Percentiles rank a stretch among this genome's conserved stretches.
phyloP scores from a whole-genome alignment of 2,888 invertebrate genomes.

The Caenorhabditis parvicauda region DNA sequence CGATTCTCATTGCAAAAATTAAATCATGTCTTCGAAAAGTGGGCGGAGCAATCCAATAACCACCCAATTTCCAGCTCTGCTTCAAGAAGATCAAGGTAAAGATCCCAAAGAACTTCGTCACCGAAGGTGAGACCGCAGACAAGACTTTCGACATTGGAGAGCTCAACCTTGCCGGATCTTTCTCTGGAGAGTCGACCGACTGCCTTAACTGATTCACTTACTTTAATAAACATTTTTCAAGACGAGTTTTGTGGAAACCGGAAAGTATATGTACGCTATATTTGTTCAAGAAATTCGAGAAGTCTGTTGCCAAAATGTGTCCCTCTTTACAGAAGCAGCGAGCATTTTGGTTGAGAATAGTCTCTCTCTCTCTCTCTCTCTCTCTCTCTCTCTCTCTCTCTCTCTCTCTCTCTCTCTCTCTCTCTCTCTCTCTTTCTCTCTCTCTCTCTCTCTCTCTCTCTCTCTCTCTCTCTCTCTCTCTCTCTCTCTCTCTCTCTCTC shows the following conservation, averaged over 20 bases:
- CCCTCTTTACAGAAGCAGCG: not conserved
- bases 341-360: not conserved
- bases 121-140: conserved; percentile 27
- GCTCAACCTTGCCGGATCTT: conserved; percentile 49
- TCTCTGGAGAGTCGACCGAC: conserved; percentile 52
- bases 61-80: conserved; percentile 21
- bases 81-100: conserved; percentile 41
- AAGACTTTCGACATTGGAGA: conserved; percentile 42
- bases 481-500: not conserved
- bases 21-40: too few relatives aligned
- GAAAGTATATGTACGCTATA: not conserved
- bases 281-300: not conserved
- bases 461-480: not conserved
- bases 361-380: not conserved
- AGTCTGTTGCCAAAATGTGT: too few relatives aligned
- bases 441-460: conserved; percentile 1
- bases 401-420: not conserved
- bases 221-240: not conserved
- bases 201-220: conserved; percentile 43
- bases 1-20: too few relatives aligned
- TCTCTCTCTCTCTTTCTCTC: conserved; percentile 9
- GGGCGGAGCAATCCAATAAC: too few relatives aligned
- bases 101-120: conserved; percentile 42
- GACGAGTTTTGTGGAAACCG: not conserved
- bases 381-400: not conserved